Evolutionary conservation across 2,797 vertebrate species (phyloP), one percentile per base, ranked within the genome.

Genomic region (Jordanella pulchra): DNA sequence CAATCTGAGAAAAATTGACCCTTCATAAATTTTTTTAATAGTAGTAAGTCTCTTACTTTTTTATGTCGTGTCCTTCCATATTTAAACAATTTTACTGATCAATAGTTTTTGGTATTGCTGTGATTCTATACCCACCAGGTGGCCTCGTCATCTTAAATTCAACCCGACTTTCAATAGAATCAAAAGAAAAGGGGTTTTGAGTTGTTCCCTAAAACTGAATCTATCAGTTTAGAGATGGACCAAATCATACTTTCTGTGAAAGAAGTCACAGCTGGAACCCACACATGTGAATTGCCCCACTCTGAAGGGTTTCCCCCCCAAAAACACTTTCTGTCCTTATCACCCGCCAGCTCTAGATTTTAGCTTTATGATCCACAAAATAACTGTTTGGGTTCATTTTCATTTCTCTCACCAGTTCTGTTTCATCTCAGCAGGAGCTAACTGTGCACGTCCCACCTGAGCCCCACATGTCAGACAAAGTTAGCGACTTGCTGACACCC

Each of bases 381-480:
- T 77, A 17, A 58, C 42, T 1, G 9, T 76, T 81, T 28, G 65
- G 44, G 63, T 76, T 80, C 39, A 32, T 55, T 58, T 42, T 81
- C 47, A 18, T 7, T 23, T 66, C 73, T 60, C 27, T 72, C 17
- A 12, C 61, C 61, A 27, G 35, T 55, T 58, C 71, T 27, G 51
- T 63, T n/a, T 80, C 47, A 42, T 67, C 50, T 67, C 63, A 67
- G 54, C 60, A 47, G 55, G 56, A 71, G 45, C 35, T 18, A 47
- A 23, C 54, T 25, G 30, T 28, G 2, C 10, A 14, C 10, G 25
- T 67, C 65, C 27, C 47, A 44, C 21, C 44, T 65, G 35, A 28
- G 50, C 70, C 17, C 51, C 55, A 72, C 21, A 63, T 69, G 69
- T 67, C 69, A 54, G 66, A 70, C 2, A 45, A 45, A 77, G 69